phyloP scores from a whole-genome alignment of 1,140 invertebrate species.

The Lordiphosa collinella region DNA sequence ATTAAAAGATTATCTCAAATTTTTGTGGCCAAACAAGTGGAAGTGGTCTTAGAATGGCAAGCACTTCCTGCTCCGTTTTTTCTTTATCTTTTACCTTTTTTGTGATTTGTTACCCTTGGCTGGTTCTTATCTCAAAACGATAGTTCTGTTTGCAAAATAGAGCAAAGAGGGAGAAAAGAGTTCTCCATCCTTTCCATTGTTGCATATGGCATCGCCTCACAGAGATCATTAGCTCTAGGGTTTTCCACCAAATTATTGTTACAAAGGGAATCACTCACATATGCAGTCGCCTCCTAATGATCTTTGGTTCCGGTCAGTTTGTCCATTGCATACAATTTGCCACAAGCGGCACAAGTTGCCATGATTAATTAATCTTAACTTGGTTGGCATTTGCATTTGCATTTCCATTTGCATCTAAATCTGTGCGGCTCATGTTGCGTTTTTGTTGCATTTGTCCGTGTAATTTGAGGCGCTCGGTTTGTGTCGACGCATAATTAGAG shows the following conservation, averaged over 20 bases:
- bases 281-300: constrained; percentile 52
- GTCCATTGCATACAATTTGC: constrained; percentile 42
- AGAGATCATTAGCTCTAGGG: constrained; percentile 51
- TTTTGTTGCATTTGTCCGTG: constrained; percentile 27
- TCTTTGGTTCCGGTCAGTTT: constrained; percentile 55
- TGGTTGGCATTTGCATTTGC: constrained; percentile 42
- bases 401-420: constrained; percentile 17
- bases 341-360: constrained; percentile 32
- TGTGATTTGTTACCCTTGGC: constrained; percentile 20
- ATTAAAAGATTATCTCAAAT: constrained; percentile 63
- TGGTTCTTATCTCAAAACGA: constrained; percentile 12
- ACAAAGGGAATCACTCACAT: constrained; percentile 30
- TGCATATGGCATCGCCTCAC: constrained; percentile 6
- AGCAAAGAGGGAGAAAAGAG: constrained; percentile 50
- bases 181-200: constrained; percentile 23
- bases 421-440: constrained; percentile 55
- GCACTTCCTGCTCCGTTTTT: constrained; percentile 13
- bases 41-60: constrained; percentile 28
- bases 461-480: constrained; percentile 62
- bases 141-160: constrained; percentile 51
- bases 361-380: constrained; percentile 68
- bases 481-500: constrained; percentile 54
- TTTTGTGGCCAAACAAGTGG: constrained; percentile 70
- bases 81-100: constrained; percentile 1
- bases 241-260: constrained; percentile 28